phyloP scores from a whole-genome alignment of 2,888 invertebrate genomes.

The Tinea pellionella region DNA sequence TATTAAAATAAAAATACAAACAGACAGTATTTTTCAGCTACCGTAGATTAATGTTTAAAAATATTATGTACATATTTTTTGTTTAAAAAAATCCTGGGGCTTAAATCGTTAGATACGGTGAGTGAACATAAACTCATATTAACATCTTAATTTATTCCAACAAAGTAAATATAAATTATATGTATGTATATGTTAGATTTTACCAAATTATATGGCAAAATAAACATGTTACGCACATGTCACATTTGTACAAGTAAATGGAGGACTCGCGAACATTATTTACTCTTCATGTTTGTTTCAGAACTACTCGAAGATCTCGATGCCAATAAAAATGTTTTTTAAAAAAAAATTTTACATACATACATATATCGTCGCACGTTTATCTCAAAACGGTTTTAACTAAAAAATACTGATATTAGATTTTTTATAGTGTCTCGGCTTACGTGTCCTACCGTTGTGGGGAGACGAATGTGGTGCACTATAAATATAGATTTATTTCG shows the following conservation, averaged over 20 bases:
- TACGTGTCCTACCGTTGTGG: no score
- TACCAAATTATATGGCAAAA: constrained; percentile 17
- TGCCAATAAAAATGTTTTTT: no score
- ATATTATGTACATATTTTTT: background rate
- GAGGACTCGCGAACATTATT: constrained; percentile 14
- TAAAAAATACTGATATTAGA: no score
- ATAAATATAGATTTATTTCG: no score
- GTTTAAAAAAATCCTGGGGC: background rate
- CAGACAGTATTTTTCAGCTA: background rate
- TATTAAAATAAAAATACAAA: no score
- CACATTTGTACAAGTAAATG: constrained; percentile 18
- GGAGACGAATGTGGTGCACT: no score
- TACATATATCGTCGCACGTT: no score
- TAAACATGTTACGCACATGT: constrained; percentile 16
- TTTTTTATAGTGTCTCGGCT: no score
- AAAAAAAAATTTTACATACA: no score
- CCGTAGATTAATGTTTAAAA: background rate
- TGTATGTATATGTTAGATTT: background rate
- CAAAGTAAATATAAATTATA: background rate
- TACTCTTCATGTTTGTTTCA: background rate
- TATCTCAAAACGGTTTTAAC: no score
- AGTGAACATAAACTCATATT: constrained; percentile 2
- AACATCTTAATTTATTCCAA: constrained; percentile 3
- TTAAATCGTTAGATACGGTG: background rate
- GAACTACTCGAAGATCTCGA: background rate